phyloP scores from a whole-genome alignment of 2,888 invertebrate genomes.

The Neoscelio sp. region DNA sequence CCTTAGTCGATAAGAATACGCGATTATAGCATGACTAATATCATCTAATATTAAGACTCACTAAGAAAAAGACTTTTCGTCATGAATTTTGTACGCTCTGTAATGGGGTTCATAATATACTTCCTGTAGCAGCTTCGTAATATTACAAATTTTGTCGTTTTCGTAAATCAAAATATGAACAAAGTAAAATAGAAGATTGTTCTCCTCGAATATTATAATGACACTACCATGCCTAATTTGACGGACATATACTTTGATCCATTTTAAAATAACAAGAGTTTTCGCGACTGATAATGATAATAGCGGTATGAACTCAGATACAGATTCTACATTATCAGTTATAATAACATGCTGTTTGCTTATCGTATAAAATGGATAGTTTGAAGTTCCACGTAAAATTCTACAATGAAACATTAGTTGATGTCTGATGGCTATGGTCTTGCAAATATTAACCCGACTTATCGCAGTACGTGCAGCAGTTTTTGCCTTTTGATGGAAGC shows the following conservation, averaged over 20 bases:
- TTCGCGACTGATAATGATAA: not conserved
- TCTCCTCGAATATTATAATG: not conserved
- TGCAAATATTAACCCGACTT: constrained; percentile 26
- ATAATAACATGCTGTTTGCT: not conserved
- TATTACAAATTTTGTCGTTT: not conserved
- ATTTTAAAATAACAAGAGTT: constrained; percentile 1
- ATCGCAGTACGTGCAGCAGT: constrained; percentile 25
- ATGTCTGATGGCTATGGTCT: constrained; percentile 37
- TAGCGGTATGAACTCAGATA: not conserved
- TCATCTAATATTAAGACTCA: no score
- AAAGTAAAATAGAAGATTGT: constrained; percentile 2
- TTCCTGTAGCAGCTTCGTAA: not conserved
- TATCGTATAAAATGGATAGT: not conserved
- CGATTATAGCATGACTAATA: no score
- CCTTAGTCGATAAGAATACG: no score
- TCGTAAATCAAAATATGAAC: not conserved
- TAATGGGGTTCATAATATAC: not conserved
- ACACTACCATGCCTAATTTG: not conserved
- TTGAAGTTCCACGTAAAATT: not conserved
- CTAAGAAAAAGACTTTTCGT: no score
- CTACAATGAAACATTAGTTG: constrained; percentile 27
- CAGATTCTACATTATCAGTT: not conserved
- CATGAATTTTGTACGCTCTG: not conserved
- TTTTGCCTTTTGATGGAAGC: constrained; percentile 47
- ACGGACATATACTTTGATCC: not conserved